Evolutionary conservation across 1,140 invertebrate genomes (phyloP).

Genomic region (Lasioglossum albipes): DNA sequence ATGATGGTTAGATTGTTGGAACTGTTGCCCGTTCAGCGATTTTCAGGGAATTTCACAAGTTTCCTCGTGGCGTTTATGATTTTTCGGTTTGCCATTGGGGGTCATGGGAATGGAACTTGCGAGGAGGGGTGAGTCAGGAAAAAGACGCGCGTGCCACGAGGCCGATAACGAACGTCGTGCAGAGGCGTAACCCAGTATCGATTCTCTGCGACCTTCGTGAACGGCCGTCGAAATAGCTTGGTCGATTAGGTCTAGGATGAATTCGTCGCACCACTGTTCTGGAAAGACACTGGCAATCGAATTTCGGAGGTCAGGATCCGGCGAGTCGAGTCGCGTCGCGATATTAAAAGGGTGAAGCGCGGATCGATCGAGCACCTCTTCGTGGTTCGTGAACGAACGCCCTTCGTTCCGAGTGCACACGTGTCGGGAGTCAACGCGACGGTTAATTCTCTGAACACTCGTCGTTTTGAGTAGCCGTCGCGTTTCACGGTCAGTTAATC

Average conservation of each 20-base stretch:
- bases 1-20: no score
- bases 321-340: background rate
- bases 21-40: no score
- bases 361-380: background rate
- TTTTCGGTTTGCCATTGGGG: no score
- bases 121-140: no score
- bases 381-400: background rate
- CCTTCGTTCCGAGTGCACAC: background rate
- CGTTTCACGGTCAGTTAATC: slow-evolving; percentile 31
- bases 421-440: no score
- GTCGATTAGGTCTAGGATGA: background rate
- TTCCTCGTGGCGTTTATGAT: no score
- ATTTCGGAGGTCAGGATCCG: background rate
- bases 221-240: background rate
- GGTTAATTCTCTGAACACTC: slow-evolving; percentile 2
- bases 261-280: background rate
- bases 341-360: background rate
- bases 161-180: background rate
- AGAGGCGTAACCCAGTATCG: background rate
- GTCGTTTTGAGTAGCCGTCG: slow-evolving; percentile 4
- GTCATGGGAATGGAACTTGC: no score
- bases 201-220: slow-evolving; percentile 1
- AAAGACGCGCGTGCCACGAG: background rate
- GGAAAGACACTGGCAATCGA: background rate
- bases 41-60: no score